A percentile compares a stretch with the other conserved stretches of the same genome.
phyloP scores from a whole-genome alignment of 2,888 invertebrate genomes.

The Tortricodes alternella region DNA sequence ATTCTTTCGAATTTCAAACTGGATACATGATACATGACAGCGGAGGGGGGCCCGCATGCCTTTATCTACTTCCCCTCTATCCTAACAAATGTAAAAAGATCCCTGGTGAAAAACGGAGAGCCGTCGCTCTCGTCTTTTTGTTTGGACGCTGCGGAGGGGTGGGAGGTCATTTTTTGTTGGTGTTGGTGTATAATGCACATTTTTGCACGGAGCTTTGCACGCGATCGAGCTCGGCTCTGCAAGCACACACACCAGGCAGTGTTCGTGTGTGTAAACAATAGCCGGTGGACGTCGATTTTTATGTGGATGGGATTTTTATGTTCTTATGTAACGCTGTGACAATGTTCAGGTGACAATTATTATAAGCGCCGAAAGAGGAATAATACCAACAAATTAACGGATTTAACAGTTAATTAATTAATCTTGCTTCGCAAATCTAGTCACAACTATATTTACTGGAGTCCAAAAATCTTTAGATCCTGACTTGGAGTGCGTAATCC shows the following conservation, averaged over 20 bases:
- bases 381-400: neutral
- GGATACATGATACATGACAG: conserved; percentile 70
- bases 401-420: too few species aligned
- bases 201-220: conserved; percentile 76
- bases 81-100: conserved; percentile 57
- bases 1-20: conserved; percentile 53
- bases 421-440: too few species aligned
- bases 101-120: conserved; percentile 53
- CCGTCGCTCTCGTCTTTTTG: conserved; percentile 56
- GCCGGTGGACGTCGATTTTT: conserved; percentile 27
- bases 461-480: too few species aligned
- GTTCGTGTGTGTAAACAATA: conserved; percentile 33
- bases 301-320: conserved; percentile 29
- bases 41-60: conserved; percentile 61
- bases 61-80: conserved; percentile 59
- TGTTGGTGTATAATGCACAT: conserved; percentile 68
- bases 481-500: too few species aligned
- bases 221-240: conserved; percentile 68
- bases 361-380: neutral
- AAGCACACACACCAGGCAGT: conserved; percentile 48
- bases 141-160: conserved; percentile 45
- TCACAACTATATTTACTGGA: too few species aligned
- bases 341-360: conserved; percentile 25
- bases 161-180: conserved; percentile 63
- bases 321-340: conserved; percentile 20